phyloP scores from a whole-genome alignment of 2,797 vertebrate species.

The Falco concolor region DNA sequence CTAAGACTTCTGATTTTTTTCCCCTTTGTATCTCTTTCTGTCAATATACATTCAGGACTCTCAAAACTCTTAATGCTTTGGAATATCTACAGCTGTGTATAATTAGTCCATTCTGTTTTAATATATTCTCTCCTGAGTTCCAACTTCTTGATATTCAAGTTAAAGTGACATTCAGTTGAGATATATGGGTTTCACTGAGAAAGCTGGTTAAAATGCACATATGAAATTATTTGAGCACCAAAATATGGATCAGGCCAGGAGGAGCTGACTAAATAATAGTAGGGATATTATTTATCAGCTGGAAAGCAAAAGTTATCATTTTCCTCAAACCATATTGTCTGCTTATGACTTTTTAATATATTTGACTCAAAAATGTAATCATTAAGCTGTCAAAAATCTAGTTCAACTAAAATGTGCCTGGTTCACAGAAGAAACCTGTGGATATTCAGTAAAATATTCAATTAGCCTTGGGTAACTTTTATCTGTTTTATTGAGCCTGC shows the following conservation, averaged over 20 bases:
- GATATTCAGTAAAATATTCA: background rate
- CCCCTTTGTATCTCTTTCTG: slow-evolving; percentile 7
- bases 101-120: background rate
- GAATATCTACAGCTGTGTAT: slow-evolving; percentile 6
- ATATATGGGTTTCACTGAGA: background rate
- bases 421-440: background rate
- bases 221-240: background rate
- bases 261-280: background rate
- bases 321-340: background rate
- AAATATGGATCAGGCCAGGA: background rate
- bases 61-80: slow-evolving; percentile 32
- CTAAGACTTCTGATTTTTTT: background rate
- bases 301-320: background rate
- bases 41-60: background rate
- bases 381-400: background rate
- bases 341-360: background rate
- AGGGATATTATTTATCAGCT: background rate
- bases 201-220: background rate
- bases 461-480: background rate
- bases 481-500: background rate
- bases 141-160: background rate
- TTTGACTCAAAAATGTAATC: background rate
- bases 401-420: background rate
- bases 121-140: background rate
- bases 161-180: background rate